Conservation (phyloP, 2,797 vertebrate species). For the Myotis myotis region DNA sequence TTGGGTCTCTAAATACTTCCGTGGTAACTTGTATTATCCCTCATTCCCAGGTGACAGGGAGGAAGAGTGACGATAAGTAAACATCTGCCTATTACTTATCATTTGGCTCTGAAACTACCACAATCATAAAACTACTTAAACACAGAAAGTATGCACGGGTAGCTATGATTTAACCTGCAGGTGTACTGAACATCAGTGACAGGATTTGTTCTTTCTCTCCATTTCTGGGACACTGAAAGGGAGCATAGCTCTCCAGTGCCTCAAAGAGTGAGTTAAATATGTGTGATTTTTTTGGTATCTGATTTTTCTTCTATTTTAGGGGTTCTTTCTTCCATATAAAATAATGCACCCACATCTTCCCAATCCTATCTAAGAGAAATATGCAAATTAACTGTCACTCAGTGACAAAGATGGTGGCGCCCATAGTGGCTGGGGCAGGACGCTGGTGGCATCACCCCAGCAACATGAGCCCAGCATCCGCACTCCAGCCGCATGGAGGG, state of each 20-base stretch:
- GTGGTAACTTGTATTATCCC: not conserved
- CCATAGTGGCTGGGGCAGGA: too few species aligned
- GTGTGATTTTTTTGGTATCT: not conserved
- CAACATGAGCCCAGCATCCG: too few species aligned
- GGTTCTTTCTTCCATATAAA: not conserved
- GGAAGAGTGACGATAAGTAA: not conserved
- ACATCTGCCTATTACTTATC: not conserved
- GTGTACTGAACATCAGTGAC: not conserved
- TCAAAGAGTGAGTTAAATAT: not conserved
- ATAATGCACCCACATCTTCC: not conserved
- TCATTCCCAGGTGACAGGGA: not conserved
- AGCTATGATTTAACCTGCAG: not conserved
- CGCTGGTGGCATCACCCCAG: fast-evolving
- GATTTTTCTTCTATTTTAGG: not conserved
- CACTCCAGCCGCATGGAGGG: too few species aligned
- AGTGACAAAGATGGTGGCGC: fast-evolving
- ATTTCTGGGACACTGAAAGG: not conserved
- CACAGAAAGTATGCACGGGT: too few species aligned
- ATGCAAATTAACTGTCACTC: too few species aligned
- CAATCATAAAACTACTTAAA: too few species aligned
- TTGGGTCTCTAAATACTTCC: not conserved
- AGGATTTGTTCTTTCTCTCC: not conserved
- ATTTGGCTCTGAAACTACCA: too few species aligned
- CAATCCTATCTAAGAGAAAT: too few species aligned
- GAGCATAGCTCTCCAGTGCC: fast-evolving